Percentiles rank a stretch among this genome's conserved stretches.
phyloP scores from a whole-genome alignment of 2,113 vertebrate genomes.

The Indicator indicator region DNA sequence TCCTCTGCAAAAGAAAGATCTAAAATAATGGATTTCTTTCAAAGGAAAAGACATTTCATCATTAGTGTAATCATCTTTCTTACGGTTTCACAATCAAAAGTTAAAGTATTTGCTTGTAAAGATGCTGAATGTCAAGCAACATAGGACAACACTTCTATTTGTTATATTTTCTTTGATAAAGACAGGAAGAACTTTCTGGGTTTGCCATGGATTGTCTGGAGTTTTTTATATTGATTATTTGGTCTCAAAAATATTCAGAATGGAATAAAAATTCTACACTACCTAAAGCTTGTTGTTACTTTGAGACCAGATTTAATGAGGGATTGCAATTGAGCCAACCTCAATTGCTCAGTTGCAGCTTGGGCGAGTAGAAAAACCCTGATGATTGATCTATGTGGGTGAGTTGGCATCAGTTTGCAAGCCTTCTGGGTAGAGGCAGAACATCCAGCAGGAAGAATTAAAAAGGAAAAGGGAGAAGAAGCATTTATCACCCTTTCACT shows the following conservation, averaged over 20 bases:
- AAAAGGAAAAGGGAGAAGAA: slow-evolving; percentile 70
- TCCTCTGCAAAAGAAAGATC: background rate
- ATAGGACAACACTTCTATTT: slow-evolving; percentile 55
- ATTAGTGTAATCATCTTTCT: background rate
- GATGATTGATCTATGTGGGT: slow-evolving; percentile 70
- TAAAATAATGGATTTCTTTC: background rate
- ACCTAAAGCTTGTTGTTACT: slow-evolving; percentile 70
- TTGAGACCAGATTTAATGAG: slow-evolving; percentile 78
- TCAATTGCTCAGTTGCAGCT: slow-evolving; percentile 69
- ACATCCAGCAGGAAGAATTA: slow-evolving; percentile 76
- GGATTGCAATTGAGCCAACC: slow-evolving; percentile 66
- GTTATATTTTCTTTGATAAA: slow-evolving; percentile 53
- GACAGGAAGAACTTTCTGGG: background rate
- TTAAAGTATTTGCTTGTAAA: slow-evolving; percentile 34
- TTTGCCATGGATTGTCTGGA: background rate
- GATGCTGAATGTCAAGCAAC: slow-evolving; percentile 14
- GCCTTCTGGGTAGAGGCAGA: slow-evolving; percentile 66
- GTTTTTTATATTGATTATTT: slow-evolving; percentile 53
- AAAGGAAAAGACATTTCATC: background rate
- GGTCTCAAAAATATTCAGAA: slow-evolving; percentile 60
- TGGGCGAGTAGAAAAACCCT: slow-evolving; percentile 67
- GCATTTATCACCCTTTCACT: slow-evolving; percentile 78
- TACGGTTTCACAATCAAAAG: background rate
- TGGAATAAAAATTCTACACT: slow-evolving; percentile 62
- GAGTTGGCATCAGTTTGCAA: slow-evolving; percentile 65